phyloP scores from a whole-genome alignment of 2,113 vertebrate genomes.

The Echinops telfairi region DNA sequence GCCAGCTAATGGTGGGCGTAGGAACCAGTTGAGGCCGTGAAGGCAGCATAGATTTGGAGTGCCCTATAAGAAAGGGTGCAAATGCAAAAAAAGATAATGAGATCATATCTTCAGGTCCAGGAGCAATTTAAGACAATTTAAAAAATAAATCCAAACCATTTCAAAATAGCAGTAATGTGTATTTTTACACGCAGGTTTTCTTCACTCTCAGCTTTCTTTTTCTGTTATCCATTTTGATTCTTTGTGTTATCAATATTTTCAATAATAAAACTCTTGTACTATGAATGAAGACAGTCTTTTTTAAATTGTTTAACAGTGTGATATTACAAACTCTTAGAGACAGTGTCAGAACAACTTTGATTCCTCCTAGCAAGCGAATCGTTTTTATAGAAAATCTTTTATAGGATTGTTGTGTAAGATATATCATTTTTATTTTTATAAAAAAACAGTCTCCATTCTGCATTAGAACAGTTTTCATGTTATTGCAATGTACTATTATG shows the following conservation, averaged over 20 bases:
- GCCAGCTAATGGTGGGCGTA: neutral
- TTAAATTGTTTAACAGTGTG: neutral
- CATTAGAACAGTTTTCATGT: constrained; percentile 31
- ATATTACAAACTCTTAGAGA: constrained; percentile 43
- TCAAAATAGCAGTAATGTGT: neutral
- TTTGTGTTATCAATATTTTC: constrained; percentile 52
- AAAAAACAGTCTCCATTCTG: constrained; percentile 31
- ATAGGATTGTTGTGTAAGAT: constrained; percentile 14
- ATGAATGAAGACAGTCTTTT: constrained; percentile 13
- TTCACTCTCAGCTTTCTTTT: constrained; percentile 22
- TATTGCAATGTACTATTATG: constrained; percentile 9
- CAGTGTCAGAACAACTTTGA: constrained; percentile 23
- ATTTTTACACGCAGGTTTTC: constrained; percentile 20
- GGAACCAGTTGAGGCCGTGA: neutral
- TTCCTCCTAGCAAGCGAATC: constrained; percentile 23
- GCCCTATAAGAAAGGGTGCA: neutral
- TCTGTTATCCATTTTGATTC: constrained; percentile 17
- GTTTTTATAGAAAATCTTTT: constrained; percentile 8
- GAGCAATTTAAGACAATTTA: neutral
- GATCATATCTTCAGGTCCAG: neutral
- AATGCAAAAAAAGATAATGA: neutral
- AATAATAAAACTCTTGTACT: neutral
- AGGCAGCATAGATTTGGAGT: neutral
- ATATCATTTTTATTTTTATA: constrained; percentile 4
- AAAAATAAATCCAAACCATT: neutral